Evolutionary conservation across 2,113 vertebrate genomes (phyloP), one percentile per base, ranked within the genome.

Genomic region (Spizaetus ornatus): DNA sequence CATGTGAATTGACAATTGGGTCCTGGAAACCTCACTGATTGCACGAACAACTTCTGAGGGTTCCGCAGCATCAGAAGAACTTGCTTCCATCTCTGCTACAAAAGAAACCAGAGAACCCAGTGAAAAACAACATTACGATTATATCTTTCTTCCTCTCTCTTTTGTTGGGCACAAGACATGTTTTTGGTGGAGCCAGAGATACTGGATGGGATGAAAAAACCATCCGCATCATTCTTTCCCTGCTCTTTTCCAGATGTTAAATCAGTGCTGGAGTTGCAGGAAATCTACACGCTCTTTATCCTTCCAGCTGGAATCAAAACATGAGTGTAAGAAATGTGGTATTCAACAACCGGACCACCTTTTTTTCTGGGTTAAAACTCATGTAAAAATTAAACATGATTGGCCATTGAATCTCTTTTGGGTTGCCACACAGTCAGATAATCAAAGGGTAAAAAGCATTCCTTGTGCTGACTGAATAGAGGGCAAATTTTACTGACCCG

Each of bases 151-250:
- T 85, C 15, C 22, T 77, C 25, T 50, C 71, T 67, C 22, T 61
- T 74, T 32, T 72, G 22, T 10, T 69, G 48, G 36, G 32, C 29
- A 67, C 11, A 56, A 61, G 65, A 53, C 11, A 13, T 9, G 16
- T 4, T 66, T 88, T 61, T 72, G 22, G 38, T 27, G 16, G 34
- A 62, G 40, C 13, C 38, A 88, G 31, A 63, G 7, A 86, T 13
- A 58, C 27, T 6, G 38, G 52, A 63, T 34, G 22, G 13, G 19
- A 73, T 43, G 19, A 56, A 91, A 58, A 55, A 67, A 61, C 3
- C 1, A 84, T 27, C 11, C 0, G 0, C 48, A 43, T 47, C 1
- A 3, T 55, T 74, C 34, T 52, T 59, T n/a, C 22, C 6, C 6
- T 3, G 3, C 7, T 10, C 20, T 52, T 23, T 34, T 71, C 25